Conservation (phyloP, 2,113 vertebrate species). For the Passerina amoena region DNA sequence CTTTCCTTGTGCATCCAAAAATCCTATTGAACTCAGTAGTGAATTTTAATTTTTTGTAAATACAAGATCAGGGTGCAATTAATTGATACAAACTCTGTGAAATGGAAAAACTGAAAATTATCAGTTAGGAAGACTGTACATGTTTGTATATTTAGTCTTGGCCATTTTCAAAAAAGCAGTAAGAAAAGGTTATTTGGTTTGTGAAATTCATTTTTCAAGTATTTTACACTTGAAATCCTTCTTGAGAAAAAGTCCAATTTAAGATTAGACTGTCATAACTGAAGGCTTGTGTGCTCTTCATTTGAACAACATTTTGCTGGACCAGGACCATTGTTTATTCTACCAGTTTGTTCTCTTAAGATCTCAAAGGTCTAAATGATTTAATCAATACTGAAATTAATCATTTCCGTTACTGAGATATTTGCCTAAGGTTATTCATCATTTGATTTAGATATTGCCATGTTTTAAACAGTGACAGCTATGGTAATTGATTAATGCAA, state of each 20-base stretch:
- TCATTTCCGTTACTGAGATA: neutral
- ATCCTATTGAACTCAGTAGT: neutral
- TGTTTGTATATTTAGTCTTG: neutral
- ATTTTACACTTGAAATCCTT: neutral
- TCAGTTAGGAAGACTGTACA: neutral
- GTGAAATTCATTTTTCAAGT: neutral
- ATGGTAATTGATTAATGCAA: constrained; percentile 35
- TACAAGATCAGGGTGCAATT: neutral
- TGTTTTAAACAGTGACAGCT: constrained; percentile 25
- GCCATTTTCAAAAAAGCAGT: neutral
- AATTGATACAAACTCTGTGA: neutral
- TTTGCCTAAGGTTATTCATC: constrained; percentile 23
- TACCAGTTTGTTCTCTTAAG: constrained; percentile 14
- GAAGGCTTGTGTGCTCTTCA: neutral
- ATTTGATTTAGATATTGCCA: constrained; percentile 9
- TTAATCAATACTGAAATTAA: constrained; percentile 31
- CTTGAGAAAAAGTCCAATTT: neutral
- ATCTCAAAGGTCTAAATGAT: constrained; percentile 9
- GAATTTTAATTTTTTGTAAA: constrained; percentile 25
- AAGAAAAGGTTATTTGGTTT: neutral
- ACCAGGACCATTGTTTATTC: constrained; percentile 27
- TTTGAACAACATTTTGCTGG: neutral
- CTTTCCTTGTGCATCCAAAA: neutral
- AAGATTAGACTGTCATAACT: neutral
- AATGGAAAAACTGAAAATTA: neutral